Base-by-base conservation (phyloP, 2,113 vertebrate species). In the Ceuthmochares aereus region DNA sequence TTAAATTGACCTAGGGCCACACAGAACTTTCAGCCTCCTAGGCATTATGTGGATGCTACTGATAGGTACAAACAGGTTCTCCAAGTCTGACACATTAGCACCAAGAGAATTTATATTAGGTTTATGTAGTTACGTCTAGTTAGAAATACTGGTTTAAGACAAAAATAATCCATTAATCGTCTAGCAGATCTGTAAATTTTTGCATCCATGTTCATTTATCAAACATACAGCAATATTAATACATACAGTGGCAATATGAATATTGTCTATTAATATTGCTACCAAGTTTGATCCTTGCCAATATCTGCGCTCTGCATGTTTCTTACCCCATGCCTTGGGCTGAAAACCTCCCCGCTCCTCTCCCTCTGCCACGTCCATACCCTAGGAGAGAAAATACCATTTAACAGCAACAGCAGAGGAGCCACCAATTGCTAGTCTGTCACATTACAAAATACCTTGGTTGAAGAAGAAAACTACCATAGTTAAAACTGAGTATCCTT, bases 311-410 rank as follows among this genome's bases (percentile, higher is more conserved):
- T 95, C 84, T 87, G 14, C 51, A 49, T 81, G 32, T 93, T 85
- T 97, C 99, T 98, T 98, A 99, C 99, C 99, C 99, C 98, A 99
- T 99, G 98, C 98, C 98, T 98, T 99, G 99, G 80, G 98, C 98
- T 97, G 99, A 99, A 98, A 99, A 99, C 97, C 99, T 99, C 94
- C 98, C 99, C 49, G 95, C 95, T 97, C 98, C 99, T 98, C 99
- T 98, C 90, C 99, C 99, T 98, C 99, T 98, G 87, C 98, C 99
- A 90, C 98, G 98, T 92, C 97, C 99, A 96, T 96, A 98, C 81
- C 99, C 99, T 99, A 93, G 84, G 95, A 95, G 91, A 97, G 87
- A 96, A 90, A 97, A 93, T n/a, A 91, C 75, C 87, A 82, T 96
- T 96, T 97, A 96, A 96, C 40, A 92, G 95, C 94, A 92, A 70